Conservation (phyloP, 2,113 vertebrate species). For the Dicentrarchus labrax region DNA sequence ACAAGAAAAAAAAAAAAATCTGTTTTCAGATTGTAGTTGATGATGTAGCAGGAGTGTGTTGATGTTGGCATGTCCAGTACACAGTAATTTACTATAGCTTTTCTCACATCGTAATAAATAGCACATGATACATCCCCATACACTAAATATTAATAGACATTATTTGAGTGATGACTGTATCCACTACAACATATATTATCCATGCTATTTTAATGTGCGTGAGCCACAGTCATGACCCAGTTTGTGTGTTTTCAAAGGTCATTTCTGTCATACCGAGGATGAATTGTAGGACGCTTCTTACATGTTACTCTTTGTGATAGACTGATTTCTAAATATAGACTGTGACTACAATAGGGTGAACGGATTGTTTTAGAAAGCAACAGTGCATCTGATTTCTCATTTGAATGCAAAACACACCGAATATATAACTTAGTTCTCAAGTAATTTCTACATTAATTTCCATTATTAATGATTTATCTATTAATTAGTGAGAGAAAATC, state of each 20-base stretch:
- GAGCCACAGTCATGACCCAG: constrained; percentile 13
- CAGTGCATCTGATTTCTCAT: neutral
- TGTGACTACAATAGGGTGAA: neutral
- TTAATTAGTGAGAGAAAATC: neutral
- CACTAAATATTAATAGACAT: neutral
- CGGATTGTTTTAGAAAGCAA: neutral
- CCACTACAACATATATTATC: neutral
- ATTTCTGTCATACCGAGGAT: constrained; percentile 15
- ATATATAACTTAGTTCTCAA: neutral
- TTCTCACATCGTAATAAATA: no score
- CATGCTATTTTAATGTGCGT: neutral
- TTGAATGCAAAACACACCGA: neutral
- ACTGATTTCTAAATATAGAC: neutral
- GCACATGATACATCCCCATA: no score
- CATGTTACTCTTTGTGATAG: neutral
- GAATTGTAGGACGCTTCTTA: neutral
- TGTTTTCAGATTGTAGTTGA: neutral
- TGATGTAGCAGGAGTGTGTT: neutral
- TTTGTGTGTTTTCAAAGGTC: constrained; percentile 47
- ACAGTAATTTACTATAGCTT: no score
- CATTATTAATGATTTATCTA: neutral
- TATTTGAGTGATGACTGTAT: neutral
- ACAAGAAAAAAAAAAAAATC: neutral
- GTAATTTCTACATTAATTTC: no score
- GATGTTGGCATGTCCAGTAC: neutral